Percentiles rank a stretch among this genome's conserved stretches.
phyloP scores from a whole-genome alignment of 2,797 vertebrate genomes.

The Leptoclinus maculatus region DNA sequence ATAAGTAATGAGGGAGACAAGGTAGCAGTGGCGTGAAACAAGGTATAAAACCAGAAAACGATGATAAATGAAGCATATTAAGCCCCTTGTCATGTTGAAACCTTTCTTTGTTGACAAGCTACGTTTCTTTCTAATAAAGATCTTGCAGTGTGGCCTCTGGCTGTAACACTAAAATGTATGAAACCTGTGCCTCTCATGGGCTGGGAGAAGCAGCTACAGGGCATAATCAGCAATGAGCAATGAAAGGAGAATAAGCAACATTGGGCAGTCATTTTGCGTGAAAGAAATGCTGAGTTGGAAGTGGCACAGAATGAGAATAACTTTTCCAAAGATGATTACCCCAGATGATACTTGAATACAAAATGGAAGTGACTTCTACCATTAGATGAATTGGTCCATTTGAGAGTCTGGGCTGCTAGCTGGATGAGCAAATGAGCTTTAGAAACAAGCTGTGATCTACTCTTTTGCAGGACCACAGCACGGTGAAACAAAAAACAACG shows the following conservation, averaged over 20 bases:
- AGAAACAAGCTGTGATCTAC: constrained; percentile 3
- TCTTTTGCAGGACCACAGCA: not conserved
- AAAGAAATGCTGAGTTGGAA: constrained; percentile 13
- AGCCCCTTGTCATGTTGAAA: constrained; percentile 10
- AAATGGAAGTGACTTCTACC: constrained; percentile 22
- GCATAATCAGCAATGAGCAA: constrained; percentile 24
- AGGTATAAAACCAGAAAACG: constrained; percentile 22
- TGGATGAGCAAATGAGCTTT: constrained; percentile 25
- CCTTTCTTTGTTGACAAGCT: constrained; percentile 16
- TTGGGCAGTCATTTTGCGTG: not conserved
- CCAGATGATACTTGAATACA: constrained; percentile 20
- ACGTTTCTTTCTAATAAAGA: constrained; percentile 15
- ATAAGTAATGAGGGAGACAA: constrained; percentile 11
- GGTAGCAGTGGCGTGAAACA: constrained; percentile 11
- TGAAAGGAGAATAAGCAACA: constrained; percentile 16
- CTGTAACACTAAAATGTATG: constrained; percentile 8
- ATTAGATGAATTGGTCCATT: constrained; percentile 26
- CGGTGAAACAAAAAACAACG: too few relatives aligned
- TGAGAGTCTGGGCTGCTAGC: constrained; percentile 4
- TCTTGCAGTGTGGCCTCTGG: not conserved
- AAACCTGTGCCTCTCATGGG: constrained; percentile 13
- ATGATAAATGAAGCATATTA: constrained; percentile 23
- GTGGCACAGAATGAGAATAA: constrained; percentile 23
- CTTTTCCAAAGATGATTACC: constrained; percentile 26
- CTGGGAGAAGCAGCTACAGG: not conserved